Evolutionary conservation across 37 sponge, comb jelly and placozoan genomes (phyloP).

Genomic region (Halisarca cf. caerulea): DNA sequence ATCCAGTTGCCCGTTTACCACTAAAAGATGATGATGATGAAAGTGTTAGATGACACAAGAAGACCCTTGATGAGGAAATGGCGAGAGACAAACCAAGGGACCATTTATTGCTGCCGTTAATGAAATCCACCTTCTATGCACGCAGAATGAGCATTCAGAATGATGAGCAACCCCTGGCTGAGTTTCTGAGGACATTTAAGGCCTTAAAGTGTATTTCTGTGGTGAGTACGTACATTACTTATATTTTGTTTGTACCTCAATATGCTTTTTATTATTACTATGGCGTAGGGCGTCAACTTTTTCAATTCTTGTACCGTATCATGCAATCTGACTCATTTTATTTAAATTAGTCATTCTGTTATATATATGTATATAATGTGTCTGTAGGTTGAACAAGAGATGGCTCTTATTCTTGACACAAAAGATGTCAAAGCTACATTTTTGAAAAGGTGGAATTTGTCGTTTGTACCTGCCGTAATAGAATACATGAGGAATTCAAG

Average conservation of each 20-base stretch:
- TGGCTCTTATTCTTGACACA: not conserved
- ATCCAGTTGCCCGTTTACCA: not conserved
- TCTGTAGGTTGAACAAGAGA: slow-evolving; percentile 41
- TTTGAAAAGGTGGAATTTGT: not conserved
- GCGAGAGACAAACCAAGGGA: slow-evolving; percentile 40
- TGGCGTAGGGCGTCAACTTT: too few species aligned
- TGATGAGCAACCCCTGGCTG: not conserved
- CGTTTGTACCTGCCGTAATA: slow-evolving; percentile 1
- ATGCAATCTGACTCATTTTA: not conserved
- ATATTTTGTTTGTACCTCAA: too few species aligned
- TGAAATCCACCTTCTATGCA: slow-evolving; percentile 19
- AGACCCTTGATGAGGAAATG: slow-evolving; percentile 30
- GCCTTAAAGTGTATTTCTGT: slow-evolving; percentile 19
- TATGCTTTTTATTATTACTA: too few species aligned
- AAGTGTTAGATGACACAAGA: slow-evolving; percentile 13
- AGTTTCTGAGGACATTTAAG: slow-evolving; percentile 13
- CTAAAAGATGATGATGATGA: not conserved
- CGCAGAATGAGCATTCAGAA: slow-evolving; percentile 11
- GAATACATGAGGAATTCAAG: not conserved
- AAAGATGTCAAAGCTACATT: not conserved
- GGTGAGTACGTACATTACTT: too few species aligned
- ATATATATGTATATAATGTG: not conserved
- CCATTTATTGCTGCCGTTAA: slow-evolving; percentile 43
- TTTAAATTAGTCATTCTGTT: too few species aligned
- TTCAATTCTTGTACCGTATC: too few species aligned